Percentiles rank a stretch among this genome's conserved stretches.
phyloP scores from a whole-genome alignment of 2,113 vertebrate genomes.

The Galbula dea region DNA sequence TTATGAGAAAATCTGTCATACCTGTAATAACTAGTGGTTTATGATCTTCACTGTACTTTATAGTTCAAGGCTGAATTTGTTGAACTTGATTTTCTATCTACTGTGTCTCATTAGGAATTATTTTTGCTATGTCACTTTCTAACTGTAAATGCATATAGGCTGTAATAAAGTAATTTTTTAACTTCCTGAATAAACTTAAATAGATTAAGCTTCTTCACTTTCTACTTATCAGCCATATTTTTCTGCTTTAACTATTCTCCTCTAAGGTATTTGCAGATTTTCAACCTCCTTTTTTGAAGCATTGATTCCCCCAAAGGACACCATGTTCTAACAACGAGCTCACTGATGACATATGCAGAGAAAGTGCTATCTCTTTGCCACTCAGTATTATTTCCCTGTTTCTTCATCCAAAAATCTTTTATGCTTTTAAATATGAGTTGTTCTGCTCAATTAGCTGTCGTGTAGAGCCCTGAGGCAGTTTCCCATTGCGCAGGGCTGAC shows the following conservation, averaged over 20 bases:
- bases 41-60: neutral
- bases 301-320: neutral
- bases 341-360: neutral
- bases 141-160: neutral
- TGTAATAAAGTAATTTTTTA: neutral
- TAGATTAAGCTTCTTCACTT: neutral
- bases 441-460: conserved; percentile 9
- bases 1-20: neutral
- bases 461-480: neutral
- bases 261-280: neutral
- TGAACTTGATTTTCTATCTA: neutral
- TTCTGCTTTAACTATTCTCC: neutral
- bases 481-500: neutral
- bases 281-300: neutral
- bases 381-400: neutral
- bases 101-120: neutral
- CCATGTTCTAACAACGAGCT: neutral
- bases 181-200: neutral
- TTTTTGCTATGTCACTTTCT: neutral
- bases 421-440: neutral
- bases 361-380: neutral
- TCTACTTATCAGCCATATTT: neutral
- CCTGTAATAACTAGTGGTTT: neutral
- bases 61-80: neutral
- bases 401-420: neutral